Evolutionary conservation across 2,113 vertebrate species (phyloP).

Genomic region (Lycocorax pyrrhopterus): DNA sequence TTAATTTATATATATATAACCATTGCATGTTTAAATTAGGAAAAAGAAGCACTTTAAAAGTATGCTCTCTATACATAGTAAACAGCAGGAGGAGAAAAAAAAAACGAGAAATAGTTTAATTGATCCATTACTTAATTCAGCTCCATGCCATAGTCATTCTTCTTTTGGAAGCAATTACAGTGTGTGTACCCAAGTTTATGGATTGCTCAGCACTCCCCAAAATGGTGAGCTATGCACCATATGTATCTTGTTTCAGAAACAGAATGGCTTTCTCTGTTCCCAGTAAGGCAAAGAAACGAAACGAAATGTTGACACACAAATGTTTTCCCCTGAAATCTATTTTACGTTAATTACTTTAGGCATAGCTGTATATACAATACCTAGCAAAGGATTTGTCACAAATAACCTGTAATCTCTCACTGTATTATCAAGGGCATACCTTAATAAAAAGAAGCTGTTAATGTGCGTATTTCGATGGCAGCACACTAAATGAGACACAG

Average conservation of each 20-base stretch:
- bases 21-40: neutral
- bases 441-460: neutral
- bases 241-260: neutral
- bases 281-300: neutral
- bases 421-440: neutral
- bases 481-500: neutral
- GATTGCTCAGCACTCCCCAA: neutral
- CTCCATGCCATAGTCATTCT: neutral
- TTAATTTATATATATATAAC: neutral
- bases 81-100: neutral
- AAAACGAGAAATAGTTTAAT: neutral
- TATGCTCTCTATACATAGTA: neutral
- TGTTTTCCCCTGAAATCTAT: constrained; percentile 11
- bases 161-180: neutral
- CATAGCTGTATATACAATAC: neutral
- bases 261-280: neutral
- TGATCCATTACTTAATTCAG: constrained; percentile 30
- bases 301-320: neutral
- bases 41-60: neutral
- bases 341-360: constrained; percentile 2
- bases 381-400: neutral
- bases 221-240: neutral
- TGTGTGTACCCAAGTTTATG: neutral
- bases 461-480: neutral
- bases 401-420: neutral